Evolutionary conservation across 1,140 invertebrate genomes (phyloP), one percentile per base, ranked within the genome.

Genomic region (Oreohelix idahoensis): DNA sequence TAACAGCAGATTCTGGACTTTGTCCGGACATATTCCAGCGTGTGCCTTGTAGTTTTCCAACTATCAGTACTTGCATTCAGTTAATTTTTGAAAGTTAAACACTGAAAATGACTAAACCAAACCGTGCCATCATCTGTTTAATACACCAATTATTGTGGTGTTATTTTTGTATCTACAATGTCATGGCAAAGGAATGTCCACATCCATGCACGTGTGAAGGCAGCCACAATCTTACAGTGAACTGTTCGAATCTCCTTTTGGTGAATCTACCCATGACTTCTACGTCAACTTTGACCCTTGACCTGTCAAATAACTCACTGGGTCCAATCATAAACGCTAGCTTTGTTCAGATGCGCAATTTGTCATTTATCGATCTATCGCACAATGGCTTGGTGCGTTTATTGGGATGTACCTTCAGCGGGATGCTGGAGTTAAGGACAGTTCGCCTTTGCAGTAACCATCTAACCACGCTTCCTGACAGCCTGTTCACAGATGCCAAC

Each of bases 281-380:
- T 77, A 29, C 81, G 20, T 58, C 78, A n/a, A 79, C 83, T 26
- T 80, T 51, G 71, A 69, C 83, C 17, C 79, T 89, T 32, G 45
- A 84, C 71, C 79, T 90, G 32, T 84, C 76, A 35, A 42, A 81
- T 35, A 89, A 86, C 80, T 71, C 81, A 17, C 74, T 90, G 5
- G 88, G 89, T 38, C 89, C 88, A 0, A 79, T 81, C 26, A 78
- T 89, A 51, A 86, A 85, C 71, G 74, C 74, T 8, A 81, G 84
- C 17, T 86, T 88, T 42, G 83, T 80, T 0, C 45, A 71, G 36
- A 77, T 88, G 79, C 53, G 75, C 2, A 78, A 88, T 23, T 82
- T 91, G 39, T 85, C 86, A 49, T 53, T 86, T 10, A 76, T 91
- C 8, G 86, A 87, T 78, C 80, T 91, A 11, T 87, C 88, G 2